A percentile compares a stretch with the other conserved stretches of the same genome.
Evolutionary conservation across 1,140 invertebrate species (phyloP).

Genomic region (Philaenus spumarius): DNA sequence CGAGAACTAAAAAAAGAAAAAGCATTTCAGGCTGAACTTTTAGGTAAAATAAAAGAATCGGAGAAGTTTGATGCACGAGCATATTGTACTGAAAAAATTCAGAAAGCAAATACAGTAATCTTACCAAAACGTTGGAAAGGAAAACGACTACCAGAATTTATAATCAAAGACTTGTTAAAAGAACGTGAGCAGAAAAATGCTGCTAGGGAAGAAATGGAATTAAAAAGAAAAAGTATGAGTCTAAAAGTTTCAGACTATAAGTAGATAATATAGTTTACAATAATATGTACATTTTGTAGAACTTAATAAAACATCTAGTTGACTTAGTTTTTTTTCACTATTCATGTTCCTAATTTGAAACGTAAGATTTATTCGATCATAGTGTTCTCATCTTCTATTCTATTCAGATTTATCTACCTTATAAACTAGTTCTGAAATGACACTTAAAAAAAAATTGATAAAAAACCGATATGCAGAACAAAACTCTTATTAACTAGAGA

Average conservation of each 20-base stretch:
- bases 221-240: slow-evolving; percentile 23
- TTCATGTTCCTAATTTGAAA: too few relatives aligned
- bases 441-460: too few relatives aligned
- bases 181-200: slow-evolving; percentile 28
- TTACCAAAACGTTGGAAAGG: slow-evolving; percentile 57
- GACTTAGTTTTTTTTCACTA: too few relatives aligned
- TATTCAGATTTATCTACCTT: too few relatives aligned
- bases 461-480: too few relatives aligned
- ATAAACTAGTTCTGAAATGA: too few relatives aligned
- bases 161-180: slow-evolving; percentile 47
- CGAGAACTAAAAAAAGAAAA: slow-evolving; percentile 67
- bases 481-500: too few relatives aligned
- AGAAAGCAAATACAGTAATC: slow-evolving; percentile 52
- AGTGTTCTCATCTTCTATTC: too few relatives aligned
- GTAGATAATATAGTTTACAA: too few relatives aligned
- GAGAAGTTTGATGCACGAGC: slow-evolving; percentile 65
- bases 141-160: slow-evolving; percentile 53
- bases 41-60: slow-evolving; percentile 60
- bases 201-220: slow-evolving; percentile 21
- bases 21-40: slow-evolving; percentile 60
- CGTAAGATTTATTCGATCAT: too few relatives aligned
- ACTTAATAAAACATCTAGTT: too few relatives aligned
- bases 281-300: too few relatives aligned
- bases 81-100: slow-evolving; percentile 57
- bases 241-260: slow-evolving; percentile 20